Conservation (phyloP, 2,888 invertebrate genomes). For the Andrena minutula region DNA sequence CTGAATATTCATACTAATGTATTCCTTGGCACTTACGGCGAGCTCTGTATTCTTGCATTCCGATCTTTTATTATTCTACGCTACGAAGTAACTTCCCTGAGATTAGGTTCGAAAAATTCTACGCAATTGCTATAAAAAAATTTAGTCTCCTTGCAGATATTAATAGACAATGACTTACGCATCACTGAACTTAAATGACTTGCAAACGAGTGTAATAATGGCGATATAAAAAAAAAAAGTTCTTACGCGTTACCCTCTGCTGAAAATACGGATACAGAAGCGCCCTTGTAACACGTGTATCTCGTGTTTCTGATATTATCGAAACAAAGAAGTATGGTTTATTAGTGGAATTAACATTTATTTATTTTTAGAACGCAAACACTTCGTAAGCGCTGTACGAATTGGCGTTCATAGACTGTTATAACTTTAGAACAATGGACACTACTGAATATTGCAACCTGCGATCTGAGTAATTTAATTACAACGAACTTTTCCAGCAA, state of each 20-base stretch:
- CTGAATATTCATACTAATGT: no score
- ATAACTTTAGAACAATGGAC: background rate
- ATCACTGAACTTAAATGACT: constrained; percentile 29
- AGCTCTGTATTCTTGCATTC: background rate
- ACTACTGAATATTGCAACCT: background rate
- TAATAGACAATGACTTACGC: constrained; percentile 22
- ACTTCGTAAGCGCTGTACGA: background rate
- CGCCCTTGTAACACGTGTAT: background rate
- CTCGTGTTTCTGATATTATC: constrained; percentile 13
- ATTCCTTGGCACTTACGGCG: background rate
- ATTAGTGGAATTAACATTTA: background rate
- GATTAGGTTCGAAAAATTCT: background rate
- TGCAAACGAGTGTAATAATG: constrained; percentile 37
- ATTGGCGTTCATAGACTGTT: background rate
- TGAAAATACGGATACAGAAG: constrained; percentile 5
- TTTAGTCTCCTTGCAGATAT: constrained; percentile 27
- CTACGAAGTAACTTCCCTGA: background rate
- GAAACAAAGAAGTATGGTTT: constrained; percentile 15
- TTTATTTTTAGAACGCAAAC: constrained; percentile 10
- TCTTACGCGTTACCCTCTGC: constrained; percentile 2
- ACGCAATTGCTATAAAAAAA: constrained; percentile 8
- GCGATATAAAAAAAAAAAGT: constrained; percentile 26
- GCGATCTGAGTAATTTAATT: background rate
- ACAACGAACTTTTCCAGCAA: background rate
- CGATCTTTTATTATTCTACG: background rate